Percentiles rank a stretch among this genome's conserved stretches.
Evolutionary conservation across 1,140 invertebrate species (phyloP).

Genomic region (Yoshiicerus persimilis): DNA sequence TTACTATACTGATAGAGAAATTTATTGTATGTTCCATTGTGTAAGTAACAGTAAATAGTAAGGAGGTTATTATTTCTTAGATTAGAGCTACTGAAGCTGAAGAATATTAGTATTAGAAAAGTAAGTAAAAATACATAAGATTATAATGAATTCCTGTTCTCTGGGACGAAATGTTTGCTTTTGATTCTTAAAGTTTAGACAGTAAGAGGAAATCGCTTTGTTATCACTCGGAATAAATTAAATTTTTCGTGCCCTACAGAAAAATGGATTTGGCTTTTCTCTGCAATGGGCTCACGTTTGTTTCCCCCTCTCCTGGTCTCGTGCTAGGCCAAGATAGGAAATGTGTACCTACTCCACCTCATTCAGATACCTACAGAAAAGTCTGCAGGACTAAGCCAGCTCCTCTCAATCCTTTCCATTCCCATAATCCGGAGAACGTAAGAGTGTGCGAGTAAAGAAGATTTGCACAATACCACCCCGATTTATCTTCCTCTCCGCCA

Average conservation of each 20-base stretch:
- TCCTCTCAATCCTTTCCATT: slow-evolving; percentile 34
- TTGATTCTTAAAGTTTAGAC: slow-evolving; percentile 39
- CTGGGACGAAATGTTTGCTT: slow-evolving; percentile 38
- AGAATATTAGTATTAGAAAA: neutral
- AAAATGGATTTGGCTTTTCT: slow-evolving; percentile 37
- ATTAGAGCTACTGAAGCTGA: neutral
- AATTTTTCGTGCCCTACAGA: slow-evolving; percentile 49
- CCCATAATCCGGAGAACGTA: slow-evolving; percentile 33
- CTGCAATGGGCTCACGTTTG: slow-evolving; percentile 27
- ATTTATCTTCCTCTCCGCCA: neutral
- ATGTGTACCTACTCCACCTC: neutral
- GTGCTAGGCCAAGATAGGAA: neutral
- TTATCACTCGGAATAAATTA: slow-evolving; percentile 50
- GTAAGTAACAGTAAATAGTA: neutral
- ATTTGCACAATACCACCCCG: slow-evolving; percentile 30
- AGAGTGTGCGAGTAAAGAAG: slow-evolving; percentile 28
- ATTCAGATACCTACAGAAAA: neutral
- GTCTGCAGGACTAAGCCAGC: neutral
- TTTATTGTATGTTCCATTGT: neutral
- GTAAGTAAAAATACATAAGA: neutral
- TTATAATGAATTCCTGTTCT: slow-evolving; percentile 32
- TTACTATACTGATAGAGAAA: neutral
- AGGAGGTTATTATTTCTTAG: neutral
- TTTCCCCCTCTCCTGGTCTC: slow-evolving; percentile 21
- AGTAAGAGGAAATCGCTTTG: slow-evolving; percentile 46